Conservation (phyloP, 2,113 vertebrate genomes). For the Geococcyx californianus region DNA sequence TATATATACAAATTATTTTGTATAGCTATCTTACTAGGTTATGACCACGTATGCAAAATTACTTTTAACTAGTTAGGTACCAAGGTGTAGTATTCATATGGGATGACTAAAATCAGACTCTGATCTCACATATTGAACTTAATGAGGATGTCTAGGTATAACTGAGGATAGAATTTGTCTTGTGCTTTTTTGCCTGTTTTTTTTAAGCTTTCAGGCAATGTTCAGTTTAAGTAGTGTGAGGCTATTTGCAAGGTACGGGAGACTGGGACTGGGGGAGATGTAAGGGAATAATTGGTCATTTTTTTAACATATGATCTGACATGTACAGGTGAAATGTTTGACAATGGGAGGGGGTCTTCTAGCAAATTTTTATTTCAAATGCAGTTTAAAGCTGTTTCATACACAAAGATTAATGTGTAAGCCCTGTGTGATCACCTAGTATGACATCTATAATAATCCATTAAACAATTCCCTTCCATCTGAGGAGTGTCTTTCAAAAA, state of each 20-base stretch:
- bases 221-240: neutral
- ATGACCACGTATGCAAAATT: neutral
- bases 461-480: neutral
- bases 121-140: neutral
- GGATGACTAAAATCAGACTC: neutral
- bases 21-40: neutral
- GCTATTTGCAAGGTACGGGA: neutral
- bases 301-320: neutral
- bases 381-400: neutral
- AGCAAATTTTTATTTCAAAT: neutral
- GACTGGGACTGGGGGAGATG: neutral
- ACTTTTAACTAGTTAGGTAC: neutral
- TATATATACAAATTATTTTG: neutral
- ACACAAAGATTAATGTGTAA: neutral
- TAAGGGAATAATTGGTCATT: neutral
- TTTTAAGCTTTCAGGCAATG: neutral
- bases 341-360: neutral
- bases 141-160: neutral
- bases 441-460: neutral
- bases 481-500: neutral
- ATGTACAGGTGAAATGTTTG: neutral
- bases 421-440: neutral
- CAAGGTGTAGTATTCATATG: neutral
- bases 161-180: neutral
- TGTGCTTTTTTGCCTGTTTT: accelerated